Conservation (phyloP, 2,113 vertebrate species). For the Agapornis roseicollis region DNA sequence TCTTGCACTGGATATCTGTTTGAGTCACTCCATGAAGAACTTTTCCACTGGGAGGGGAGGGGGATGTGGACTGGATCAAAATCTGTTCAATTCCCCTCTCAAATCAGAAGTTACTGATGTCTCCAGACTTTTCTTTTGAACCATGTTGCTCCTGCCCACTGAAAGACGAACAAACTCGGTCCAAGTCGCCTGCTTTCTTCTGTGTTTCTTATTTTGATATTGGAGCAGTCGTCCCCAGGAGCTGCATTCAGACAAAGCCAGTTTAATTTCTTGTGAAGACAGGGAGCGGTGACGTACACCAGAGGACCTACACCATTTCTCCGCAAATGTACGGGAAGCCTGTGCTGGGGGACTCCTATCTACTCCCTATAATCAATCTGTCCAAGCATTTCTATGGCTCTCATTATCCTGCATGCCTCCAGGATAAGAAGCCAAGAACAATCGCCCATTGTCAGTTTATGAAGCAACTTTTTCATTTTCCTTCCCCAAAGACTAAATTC, state of each 20-base stretch:
- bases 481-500: conserved; percentile 41
- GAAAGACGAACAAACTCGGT: not conserved
- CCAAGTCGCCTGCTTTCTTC: not conserved
- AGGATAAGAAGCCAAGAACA: conserved; percentile 42
- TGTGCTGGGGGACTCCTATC: not conserved
- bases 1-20: not conserved
- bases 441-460: conserved; percentile 50
- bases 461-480: conserved; percentile 46
- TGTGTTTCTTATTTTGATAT: not conserved
- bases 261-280: not conserved
- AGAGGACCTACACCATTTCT: not conserved
- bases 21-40: not conserved
- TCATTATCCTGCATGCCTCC: conserved; percentile 20
- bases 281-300: not conserved
- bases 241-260: not conserved
- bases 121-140: not conserved
- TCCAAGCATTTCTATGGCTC: conserved; percentile 3
- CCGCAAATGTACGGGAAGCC: not conserved
- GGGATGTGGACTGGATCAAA: no score
- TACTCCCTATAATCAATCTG: not conserved
- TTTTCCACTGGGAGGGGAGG: not conserved
- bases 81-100: not conserved
- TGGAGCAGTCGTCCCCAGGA: not conserved
- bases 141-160: not conserved
- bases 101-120: no score